A percentile compares a stretch with the other conserved stretches of the same genome.
These are phyloP conservation scores for Orgyia antiqua DNA, from an alignment of 2,888 invertebrate genomes.

Conservation along the genomic window DNA sequence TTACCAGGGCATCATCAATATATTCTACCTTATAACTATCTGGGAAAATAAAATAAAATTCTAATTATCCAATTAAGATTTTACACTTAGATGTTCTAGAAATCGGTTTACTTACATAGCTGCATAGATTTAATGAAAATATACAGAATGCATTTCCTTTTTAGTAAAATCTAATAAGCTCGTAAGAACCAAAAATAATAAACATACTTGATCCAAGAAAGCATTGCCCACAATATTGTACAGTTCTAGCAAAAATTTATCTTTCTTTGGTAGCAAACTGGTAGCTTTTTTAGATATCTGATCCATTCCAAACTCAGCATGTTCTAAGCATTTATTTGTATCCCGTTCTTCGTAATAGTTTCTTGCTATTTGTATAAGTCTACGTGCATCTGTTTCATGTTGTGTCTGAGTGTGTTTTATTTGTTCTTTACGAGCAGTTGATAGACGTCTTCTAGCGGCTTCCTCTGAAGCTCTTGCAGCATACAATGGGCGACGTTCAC, in stretches of 20 bases:
- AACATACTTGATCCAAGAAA: slow-evolving; percentile 61
- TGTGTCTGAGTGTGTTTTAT: slow-evolving; percentile 48
- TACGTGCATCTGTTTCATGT: slow-evolving; percentile 49
- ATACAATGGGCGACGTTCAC: slow-evolving; percentile 60
- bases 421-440: slow-evolving; percentile 46
- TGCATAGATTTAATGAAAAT: no score
- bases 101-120: no score
- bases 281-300: slow-evolving; percentile 53
- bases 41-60: no score
- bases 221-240: slow-evolving; percentile 54
- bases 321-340: slow-evolving; percentile 56
- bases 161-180: no score
- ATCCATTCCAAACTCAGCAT: slow-evolving; percentile 61
- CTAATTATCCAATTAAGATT: no score
- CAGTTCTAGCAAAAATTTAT: slow-evolving; percentile 53
- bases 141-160: no score
- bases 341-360: slow-evolving; percentile 42
- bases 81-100: no score
- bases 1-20: no score
- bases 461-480: slow-evolving; percentile 53
- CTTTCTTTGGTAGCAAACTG: slow-evolving; percentile 54
- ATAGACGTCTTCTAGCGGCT: slow-evolving; percentile 47
- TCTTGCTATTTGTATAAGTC: slow-evolving; percentile 45
- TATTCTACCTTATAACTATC: no score
- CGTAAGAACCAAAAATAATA: no score